Evolutionary conservation across 2,797 vertebrate species (phyloP), one percentile per base, ranked within the genome.

Genomic region (Pseudochirops cupreus): DNA sequence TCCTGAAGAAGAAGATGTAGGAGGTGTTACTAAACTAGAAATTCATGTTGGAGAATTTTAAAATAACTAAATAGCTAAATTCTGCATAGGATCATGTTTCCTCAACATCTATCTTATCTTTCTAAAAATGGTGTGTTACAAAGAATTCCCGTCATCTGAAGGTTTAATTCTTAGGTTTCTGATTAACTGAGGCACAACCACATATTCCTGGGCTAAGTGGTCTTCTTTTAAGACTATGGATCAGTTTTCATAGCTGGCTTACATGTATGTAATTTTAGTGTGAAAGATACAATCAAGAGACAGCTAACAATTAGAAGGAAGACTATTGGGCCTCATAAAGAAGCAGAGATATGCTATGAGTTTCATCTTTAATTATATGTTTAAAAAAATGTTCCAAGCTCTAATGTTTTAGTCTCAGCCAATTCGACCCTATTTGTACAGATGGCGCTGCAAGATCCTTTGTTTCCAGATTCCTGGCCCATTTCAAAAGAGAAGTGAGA

Each of bases 331-430:
- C 39, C 39, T 87, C 50, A 26, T 10, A 26, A 87, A 50, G 24
- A 87, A 87, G 24, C 21, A 87, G 21, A 50, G 74, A 87, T 26
- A 87, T 50, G 26, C 7, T 46, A 87, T 2, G 50, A 50, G 74
- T 3, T 50, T 50, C 39, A 50, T 92, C 54, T 74, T 95, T 93
- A 96, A 96, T 96, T 97, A 52, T 52, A 52, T 52, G 4, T 52
- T 52, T 52, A 87, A 89, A 33, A 97, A 53, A 92, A 96, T 96
- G 92, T 62, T 91, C 93, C 93, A 96, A 26, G 55, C 4, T 46
- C 28, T 82, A 13, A 9, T 4, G 4, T 10, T 94, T 95, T 54
- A 39, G 91, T 55, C 89, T 96, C 82, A 53, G 28, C 33, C 46
- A 67, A 92, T 91, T 74, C 0, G 53, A 74, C 4, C 57, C 92